phyloP scores from a whole-genome alignment of 2,113 vertebrate genomes.

The Carlito syrichta region DNA sequence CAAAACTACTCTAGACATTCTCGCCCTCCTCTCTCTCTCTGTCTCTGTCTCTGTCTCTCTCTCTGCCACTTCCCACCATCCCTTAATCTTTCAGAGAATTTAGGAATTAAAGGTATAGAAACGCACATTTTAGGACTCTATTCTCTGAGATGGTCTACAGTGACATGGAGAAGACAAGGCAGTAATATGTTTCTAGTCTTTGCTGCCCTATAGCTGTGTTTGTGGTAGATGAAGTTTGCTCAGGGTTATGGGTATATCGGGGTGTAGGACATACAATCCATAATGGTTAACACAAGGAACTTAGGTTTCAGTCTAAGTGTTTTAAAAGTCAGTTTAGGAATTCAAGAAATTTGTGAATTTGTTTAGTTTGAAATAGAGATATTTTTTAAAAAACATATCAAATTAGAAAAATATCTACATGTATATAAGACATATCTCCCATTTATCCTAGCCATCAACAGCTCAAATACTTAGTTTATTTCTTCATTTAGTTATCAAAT shows the following conservation, averaged over 20 bases:
- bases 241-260: background rate
- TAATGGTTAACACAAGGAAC: constrained; percentile 52
- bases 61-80: background rate
- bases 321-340: background rate
- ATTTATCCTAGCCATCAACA: background rate
- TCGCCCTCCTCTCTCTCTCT: no score
- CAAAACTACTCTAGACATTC: background rate
- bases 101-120: background rate
- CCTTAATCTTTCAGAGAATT: background rate
- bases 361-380: background rate
- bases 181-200: background rate
- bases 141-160: background rate
- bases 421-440: background rate
- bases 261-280: constrained; percentile 34
- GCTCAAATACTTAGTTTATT: constrained; percentile 23
- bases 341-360: background rate
- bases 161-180: background rate
- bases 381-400: background rate
- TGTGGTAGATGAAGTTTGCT: constrained; percentile 21
- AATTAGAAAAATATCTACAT: background rate
- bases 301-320: constrained; percentile 43
- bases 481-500: constrained; percentile 50
- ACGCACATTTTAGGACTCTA: background rate
- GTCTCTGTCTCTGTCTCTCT: background rate
- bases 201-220: background rate